Conservation (phyloP, 2,888 invertebrate species). For the Calameuta idolon region DNA sequence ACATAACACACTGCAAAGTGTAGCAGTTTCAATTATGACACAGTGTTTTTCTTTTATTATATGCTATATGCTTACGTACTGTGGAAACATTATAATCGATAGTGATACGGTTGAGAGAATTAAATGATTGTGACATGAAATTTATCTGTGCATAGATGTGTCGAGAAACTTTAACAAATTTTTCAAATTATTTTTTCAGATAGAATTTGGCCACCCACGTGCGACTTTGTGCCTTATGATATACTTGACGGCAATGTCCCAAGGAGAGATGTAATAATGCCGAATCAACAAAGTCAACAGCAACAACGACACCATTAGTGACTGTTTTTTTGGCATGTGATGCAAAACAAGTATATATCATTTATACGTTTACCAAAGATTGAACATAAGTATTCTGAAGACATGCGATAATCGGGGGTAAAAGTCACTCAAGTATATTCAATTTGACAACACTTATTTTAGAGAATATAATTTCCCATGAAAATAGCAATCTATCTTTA, state of each 20-base stretch:
- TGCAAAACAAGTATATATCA: neutral
- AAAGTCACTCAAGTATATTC: constrained; percentile 20
- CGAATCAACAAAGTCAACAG: constrained; percentile 19
- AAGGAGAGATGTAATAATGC: constrained; percentile 21
- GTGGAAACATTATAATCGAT: neutral
- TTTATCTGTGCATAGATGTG: neutral
- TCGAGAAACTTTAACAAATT: neutral
- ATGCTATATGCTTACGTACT: neutral
- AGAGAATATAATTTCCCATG: constrained; percentile 28
- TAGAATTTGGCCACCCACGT: constrained; percentile 49
- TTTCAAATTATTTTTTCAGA: constrained; percentile 37
- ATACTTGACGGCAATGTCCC: constrained; percentile 29
- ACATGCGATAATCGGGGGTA: neutral
- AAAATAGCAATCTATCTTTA: constrained; percentile 38
- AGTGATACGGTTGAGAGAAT: neutral
- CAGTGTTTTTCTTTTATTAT: neutral
- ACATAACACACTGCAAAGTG: neutral
- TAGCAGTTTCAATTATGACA: neutral
- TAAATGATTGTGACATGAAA: neutral
- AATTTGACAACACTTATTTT: constrained; percentile 34
- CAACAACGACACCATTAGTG: constrained; percentile 15
- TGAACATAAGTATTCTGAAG: neutral
- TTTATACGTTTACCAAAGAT: neutral
- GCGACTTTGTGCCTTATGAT: constrained; percentile 40
- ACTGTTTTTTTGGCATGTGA: neutral